phyloP scores from a whole-genome alignment of 2,888 invertebrate genomes.

The Margaritifera margaritifera region DNA sequence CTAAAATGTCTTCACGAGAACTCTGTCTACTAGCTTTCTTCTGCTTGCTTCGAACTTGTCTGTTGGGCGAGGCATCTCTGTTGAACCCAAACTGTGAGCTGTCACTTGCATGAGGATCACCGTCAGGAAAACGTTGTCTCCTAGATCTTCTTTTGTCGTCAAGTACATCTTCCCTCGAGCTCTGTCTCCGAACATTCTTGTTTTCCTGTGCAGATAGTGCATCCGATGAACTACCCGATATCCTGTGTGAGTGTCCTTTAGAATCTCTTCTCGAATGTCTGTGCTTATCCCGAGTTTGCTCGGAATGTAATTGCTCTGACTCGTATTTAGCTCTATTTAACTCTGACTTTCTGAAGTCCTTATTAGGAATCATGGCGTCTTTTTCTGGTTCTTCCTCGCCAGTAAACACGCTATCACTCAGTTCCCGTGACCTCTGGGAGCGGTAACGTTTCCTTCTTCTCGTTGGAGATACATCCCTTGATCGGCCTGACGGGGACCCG shows the following conservation, averaged over 20 bases:
- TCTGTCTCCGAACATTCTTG: conserved; percentile 50
- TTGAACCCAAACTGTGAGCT: conserved; percentile 57
- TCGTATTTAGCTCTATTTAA: conserved; percentile 78
- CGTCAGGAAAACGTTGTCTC: conserved; percentile 38
- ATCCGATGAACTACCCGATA: conserved; percentile 54
- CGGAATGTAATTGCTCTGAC: conserved; percentile 29
- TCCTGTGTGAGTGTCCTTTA: conserved; percentile 22
- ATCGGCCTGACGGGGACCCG: conserved; percentile 39
- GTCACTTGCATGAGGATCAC: conserved; percentile 47
- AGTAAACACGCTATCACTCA: conserved; percentile 56
- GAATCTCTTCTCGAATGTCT: conserved; percentile 37
- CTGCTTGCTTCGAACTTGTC: conserved; percentile 33
- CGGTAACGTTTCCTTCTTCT: conserved; percentile 30
- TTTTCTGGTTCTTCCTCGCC: conserved; percentile 48
- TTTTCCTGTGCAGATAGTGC: conserved; percentile 59
- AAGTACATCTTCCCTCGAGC: conserved; percentile 55
- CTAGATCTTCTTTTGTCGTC: conserved; percentile 52
- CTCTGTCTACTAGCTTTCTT: conserved; percentile 45
- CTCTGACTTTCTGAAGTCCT: conserved; percentile 84
- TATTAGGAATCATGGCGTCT: conserved; percentile 74
- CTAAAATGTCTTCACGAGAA: conserved; percentile 57
- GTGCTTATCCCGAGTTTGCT: conserved; percentile 28
- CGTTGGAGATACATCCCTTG: conserved; percentile 19
- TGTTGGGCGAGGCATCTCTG: conserved; percentile 61
- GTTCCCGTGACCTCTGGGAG: conserved; percentile 46